phyloP scores from a whole-genome alignment of 1,140 invertebrate genomes.

The Drosophila pallidifrons region DNA sequence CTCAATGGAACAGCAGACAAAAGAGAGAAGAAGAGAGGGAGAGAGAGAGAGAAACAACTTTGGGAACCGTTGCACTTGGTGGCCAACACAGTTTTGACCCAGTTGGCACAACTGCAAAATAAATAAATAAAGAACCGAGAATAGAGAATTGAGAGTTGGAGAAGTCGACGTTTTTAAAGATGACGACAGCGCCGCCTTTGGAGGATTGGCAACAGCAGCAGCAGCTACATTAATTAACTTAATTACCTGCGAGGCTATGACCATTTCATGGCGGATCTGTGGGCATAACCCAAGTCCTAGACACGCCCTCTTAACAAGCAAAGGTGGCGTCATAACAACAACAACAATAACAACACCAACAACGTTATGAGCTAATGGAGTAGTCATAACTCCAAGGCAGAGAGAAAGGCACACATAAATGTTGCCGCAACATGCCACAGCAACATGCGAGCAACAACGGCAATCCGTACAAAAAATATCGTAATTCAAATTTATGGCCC shows the following conservation, averaged over 20 bases:
- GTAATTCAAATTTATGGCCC: constrained; percentile 59
- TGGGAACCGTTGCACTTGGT: constrained; percentile 53
- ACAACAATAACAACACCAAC: neutral
- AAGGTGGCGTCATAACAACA: constrained; percentile 49
- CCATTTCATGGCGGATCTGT: constrained; percentile 12
- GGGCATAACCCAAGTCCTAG: constrained; percentile 32
- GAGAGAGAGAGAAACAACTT: constrained; percentile 14
- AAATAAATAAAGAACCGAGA: neutral
- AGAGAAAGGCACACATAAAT: constrained; percentile 36
- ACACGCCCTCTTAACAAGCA: constrained; percentile 30
- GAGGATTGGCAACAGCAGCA: constrained; percentile 39
- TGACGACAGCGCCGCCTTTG: constrained; percentile 36
- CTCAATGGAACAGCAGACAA: constrained; percentile 17
- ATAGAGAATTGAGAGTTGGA: constrained; percentile 29
- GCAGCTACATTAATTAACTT: constrained; percentile 51
- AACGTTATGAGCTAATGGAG: constrained; percentile 50
- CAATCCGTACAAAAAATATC: constrained; percentile 41
- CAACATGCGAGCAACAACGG: constrained; percentile 33
- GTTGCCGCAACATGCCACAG: constrained; percentile 51
- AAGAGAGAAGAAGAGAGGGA: neutral
- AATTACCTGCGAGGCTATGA: constrained; percentile 44
- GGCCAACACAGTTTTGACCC: constrained; percentile 49
- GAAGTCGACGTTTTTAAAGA: constrained; percentile 32
- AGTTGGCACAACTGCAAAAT: constrained; percentile 44
- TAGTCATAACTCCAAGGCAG: constrained; percentile 37